A percentile compares a stretch with the other conserved stretches of the same genome.
Conservation (phyloP, 2,113 vertebrate genomes). For the Toxostoma redivivum region DNA sequence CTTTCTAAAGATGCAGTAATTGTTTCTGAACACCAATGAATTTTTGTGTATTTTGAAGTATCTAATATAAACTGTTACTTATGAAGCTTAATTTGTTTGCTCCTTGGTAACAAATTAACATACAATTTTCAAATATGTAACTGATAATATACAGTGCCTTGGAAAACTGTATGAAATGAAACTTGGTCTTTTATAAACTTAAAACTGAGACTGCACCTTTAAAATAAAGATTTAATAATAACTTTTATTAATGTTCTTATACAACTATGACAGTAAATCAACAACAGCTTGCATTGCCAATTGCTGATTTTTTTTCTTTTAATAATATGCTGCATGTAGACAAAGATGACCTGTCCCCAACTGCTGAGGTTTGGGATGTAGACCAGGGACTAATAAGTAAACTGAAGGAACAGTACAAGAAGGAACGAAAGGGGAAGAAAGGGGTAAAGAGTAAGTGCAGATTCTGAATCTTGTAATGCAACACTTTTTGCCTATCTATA, state of each 20-base stretch:
- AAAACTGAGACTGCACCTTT: conserved; percentile 76
- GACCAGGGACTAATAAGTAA: conserved; percentile 86
- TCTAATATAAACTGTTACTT: not conserved
- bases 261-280: conserved; percentile 68
- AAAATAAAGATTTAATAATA: conserved; percentile 68
- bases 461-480: conserved; percentile 73
- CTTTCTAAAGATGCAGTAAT: conserved; percentile 79
- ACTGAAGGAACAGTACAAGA: conserved; percentile 88
- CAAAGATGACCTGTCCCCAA: conserved; percentile 86
- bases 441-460: conserved; percentile 86
- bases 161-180: conserved; percentile 40
- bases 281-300: conserved; percentile 77
- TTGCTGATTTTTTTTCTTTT: conserved; percentile 81
- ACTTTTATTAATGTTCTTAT: conserved; percentile 63
- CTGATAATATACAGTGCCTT: conserved; percentile 34
- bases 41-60: conserved; percentile 33
- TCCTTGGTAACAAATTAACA: conserved; percentile 51
- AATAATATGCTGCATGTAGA: conserved; percentile 87
- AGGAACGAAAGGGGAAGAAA: conserved; percentile 86
- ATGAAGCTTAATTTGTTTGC: conserved; percentile 50
- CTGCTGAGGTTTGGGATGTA: conserved; percentile 87
- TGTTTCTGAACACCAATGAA: conserved; percentile 9
- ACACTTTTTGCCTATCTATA: conserved; percentile 39
- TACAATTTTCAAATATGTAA: conserved; percentile 27
- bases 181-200: conserved; percentile 51